Evolutionary conservation across 1,140 invertebrate genomes (phyloP), one percentile per base, ranked within the genome.

Genomic region (Cherax destructor): DNA sequence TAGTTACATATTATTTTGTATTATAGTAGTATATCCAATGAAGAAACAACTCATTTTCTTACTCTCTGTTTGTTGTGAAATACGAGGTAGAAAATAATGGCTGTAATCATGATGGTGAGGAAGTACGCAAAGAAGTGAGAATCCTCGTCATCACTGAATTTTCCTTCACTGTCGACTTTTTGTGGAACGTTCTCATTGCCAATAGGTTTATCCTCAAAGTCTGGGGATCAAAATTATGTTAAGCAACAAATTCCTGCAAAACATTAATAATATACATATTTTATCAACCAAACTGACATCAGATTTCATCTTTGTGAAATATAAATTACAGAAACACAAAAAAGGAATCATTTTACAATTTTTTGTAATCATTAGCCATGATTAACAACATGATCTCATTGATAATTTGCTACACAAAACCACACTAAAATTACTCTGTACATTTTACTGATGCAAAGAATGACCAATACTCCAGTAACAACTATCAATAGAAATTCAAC

Each of bases 41-140:
- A 10, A 65, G 16, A 65, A 65, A 65, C 13, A 65, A 65, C 10
- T 1, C 18, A 74, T 30, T 69, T 47, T n/a, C 91, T 93, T 94
- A 96, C 96, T 95, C 96, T 96, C 94, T 96, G 96, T 93, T 96
- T 96, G 92, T 96, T 96, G 93, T 96, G 96, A 94, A 96, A 96
- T 92, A 95, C 94, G 59, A 96, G 94, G 94, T 96, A 97, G 10
- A 95, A 95, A 83, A 95, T 94, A 77, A 97, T 95, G 92, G 95
- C 96, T 7, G 96, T 92, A 16, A 96, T 93, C 85, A 95, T 95
- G 76, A 96, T 94, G 18, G 96, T 94, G 88, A 96, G 95, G 93
- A 97, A 96, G 93, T 96, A 97, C 18, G 95, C 95, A 94, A 96
- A 96, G 94, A 96, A 96, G 92, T 96, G 95, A 0, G 95, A 95